A percentile compares a stretch with the other conserved stretches of the same genome.
Evolutionary conservation across 2,113 vertebrate genomes (phyloP).

Genomic region (Malurus cyaneus): DNA sequence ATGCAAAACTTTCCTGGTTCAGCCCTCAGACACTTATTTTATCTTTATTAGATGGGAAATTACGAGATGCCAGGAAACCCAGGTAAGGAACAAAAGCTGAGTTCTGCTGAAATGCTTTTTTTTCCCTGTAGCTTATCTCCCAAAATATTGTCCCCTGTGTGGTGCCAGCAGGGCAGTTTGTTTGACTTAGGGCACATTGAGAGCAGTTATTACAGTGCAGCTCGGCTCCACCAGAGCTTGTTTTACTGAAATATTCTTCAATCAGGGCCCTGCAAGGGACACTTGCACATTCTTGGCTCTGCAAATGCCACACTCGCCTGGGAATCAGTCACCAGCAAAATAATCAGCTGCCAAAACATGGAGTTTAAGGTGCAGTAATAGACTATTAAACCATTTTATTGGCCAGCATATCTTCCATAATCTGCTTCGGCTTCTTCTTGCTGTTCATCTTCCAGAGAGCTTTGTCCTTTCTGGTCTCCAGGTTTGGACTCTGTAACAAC

Average conservation of each 20-base stretch:
- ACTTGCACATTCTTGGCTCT: not conserved
- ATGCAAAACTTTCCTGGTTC: not conserved
- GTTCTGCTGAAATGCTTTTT: not conserved
- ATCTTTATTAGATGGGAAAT: not conserved
- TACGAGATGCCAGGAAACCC: not conserved
- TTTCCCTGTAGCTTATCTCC: not conserved
- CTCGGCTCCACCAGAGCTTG: not conserved
- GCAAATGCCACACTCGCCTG: not conserved
- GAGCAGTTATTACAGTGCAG: not conserved
- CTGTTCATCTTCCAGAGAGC: not conserved
- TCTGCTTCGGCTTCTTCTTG: not conserved
- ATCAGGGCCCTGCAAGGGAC: not conserved
- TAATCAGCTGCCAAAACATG: not conserved
- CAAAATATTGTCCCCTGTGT: not conserved
- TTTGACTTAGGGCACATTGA: not conserved
- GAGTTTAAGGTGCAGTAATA: not conserved
- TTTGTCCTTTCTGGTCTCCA: not conserved
- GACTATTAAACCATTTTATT: not conserved
- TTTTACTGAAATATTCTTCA: not conserved
- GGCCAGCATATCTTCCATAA: not conserved
- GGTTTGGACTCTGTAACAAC: not conserved
- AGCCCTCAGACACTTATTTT: not conserved
- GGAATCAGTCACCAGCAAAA: not conserved
- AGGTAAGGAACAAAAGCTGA: not conserved
- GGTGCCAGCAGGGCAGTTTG: not conserved